Evolutionary conservation across 2,888 invertebrate genomes (phyloP), one percentile per base, ranked within the genome.

Genomic region (Craniophora ligustri): DNA sequence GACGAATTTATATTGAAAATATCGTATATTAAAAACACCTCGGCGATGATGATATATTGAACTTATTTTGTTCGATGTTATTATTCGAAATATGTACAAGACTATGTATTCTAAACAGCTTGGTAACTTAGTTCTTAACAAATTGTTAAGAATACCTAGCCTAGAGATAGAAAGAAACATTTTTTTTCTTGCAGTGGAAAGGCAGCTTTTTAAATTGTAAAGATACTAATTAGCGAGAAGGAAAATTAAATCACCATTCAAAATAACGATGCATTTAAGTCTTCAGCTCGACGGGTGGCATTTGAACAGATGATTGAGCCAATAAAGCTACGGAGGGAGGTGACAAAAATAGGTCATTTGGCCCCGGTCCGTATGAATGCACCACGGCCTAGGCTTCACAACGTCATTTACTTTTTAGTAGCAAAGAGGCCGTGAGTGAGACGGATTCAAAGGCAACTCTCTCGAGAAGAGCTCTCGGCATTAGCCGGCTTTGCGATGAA

Each of bases 341-440:
- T 62, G 75, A 73, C 72, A 73, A 77, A 81, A 78, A 72, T 83
- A 77, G 81, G 82, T 77, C 81, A 63, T 67, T 71, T 66, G 58
- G 69, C 66, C 49, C 28, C 44, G 36, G 57, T 34, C 67, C 60
- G 71, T 63, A 40, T 72, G 75, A 79, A 77, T 79, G 75, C 80
- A 65, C 57, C 19, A 44, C 63, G 74, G 76, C 74, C 71, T 74
- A 53, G 53, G 53, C 46, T 71, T 54, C 62, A 61, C 69, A 76
- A 75, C 78, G 76, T 78, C 81, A 80, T 78, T 82, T 83, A 76
- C 77, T 77, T 74, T 75, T 77, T 74, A 68, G 66, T 64, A 53
- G 72, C 72, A 75, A 77, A 78, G 72, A 74, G 78, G 72, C 74
- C 61, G 68, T 58, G 65, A 69, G 72, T 61, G 69, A 72, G 69